Evolutionary conservation across 2,113 vertebrate species (phyloP), one percentile per base, ranked within the genome.

Genomic region (Trogon melanurus): DNA sequence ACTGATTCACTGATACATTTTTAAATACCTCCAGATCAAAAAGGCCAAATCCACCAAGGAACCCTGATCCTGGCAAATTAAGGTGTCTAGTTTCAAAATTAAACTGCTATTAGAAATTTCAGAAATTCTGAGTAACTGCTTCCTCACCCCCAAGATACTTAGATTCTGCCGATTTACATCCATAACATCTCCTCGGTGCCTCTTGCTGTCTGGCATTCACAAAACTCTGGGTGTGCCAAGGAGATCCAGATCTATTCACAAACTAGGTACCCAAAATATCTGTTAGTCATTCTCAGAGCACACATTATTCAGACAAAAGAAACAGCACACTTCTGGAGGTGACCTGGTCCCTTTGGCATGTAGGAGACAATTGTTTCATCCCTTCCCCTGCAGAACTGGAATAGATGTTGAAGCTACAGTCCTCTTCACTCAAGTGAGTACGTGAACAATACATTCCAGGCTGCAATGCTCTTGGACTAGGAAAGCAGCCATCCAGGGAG

Each of bases 1-100:
- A 61, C 18, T 75, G 65, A 89, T 91, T 85, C 50, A 79, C 32
- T 72, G 90, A 71, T 72, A 48, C 6, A 62, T 91, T 93, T 90
- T 73, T 56, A 90, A 93, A 54, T 32, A 70, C 15, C 4, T 85
- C 27, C 19, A 88, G 64, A 88, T 58, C 27, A 88, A 89, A 94
- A 93, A 85, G 50, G 41, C 30, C 41, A 79, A 94, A 95, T 66
- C 58, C 62, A 79, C 71, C 15, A 47, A 85, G 90, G 45, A 93
- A 72, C n/a, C 26, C 34, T 76, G n/a, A 66, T 88, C 50, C 41
- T 74, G 36, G 72, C 32, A 91, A 91, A 82, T 76, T 45, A 44
- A 79, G 6, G 50, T 82, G 50, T 66, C 75, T 70, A 50, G 45
- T 89, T 89, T 53, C 58, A 93, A 85, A 75, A 96, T 75, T 57